Conservation (phyloP, 2,888 invertebrate genomes). For the Xanthostigma xanthostigma region DNA sequence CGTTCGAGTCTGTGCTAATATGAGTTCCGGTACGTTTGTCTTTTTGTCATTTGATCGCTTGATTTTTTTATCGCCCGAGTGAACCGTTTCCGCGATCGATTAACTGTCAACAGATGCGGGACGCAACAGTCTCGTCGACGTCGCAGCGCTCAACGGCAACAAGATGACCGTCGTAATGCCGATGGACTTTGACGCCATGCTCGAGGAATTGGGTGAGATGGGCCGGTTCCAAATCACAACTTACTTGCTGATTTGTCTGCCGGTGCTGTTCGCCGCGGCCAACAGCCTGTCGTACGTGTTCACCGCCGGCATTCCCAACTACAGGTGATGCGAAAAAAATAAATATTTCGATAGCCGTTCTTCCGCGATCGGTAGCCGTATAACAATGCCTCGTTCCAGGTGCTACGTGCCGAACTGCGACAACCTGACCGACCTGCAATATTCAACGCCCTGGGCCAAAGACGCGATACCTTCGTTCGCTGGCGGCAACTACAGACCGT, state of each 20-base stretch:
- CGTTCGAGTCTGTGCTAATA: too few relatives aligned
- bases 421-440: conserved; percentile 21
- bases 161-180: not conserved
- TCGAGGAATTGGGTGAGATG: conserved; percentile 42
- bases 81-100: too few relatives aligned
- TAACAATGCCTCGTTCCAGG: conserved; percentile 19
- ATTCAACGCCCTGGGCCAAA: conserved; percentile 30
- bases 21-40: too few relatives aligned
- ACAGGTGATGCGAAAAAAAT: conserved; percentile 29
- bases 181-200: conserved; percentile 47
- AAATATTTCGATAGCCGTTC: not conserved
- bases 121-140: too few relatives aligned
- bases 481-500: conserved; percentile 18
- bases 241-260: conserved; percentile 39
- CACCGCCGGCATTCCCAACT: conserved; percentile 40
- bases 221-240: conserved; percentile 39
- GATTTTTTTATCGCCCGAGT: too few relatives aligned
- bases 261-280: conserved; percentile 41
- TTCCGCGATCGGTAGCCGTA: not conserved
- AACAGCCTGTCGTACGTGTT: conserved; percentile 46
- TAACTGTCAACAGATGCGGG: too few relatives aligned
- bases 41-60: too few relatives aligned
- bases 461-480: conserved; percentile 31
- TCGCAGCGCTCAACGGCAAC: too few relatives aligned
- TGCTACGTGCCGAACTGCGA: conserved; percentile 41